Base-by-base conservation (phyloP, 2,888 invertebrate species). In the Schizotus pectinicornis region DNA sequence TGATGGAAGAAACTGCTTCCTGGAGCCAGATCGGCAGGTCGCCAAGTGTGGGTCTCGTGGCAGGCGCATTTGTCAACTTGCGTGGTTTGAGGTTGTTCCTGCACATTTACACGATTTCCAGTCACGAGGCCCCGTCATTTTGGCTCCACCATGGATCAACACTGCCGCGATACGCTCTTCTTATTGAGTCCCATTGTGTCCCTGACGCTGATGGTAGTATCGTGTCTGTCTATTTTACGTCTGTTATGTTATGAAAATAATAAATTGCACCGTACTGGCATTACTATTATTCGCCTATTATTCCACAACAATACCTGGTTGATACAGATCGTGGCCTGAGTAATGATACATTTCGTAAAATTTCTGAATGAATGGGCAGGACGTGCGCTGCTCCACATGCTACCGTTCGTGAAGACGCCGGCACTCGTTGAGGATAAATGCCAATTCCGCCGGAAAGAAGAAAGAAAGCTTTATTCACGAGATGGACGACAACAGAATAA, bases 221-320 rank as follows among this genome's bases (percentile, higher is more conserved):
- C 56, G 56, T 56, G 56, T 52, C 53, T 58, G 34, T 42, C 41
- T 35, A 58, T 45, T 58, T 58, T 48, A 58, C 53, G 49, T 53
- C 58, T 48, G 58, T 54, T 58, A 58, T 58, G 53, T 54, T 54
- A 53, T 54, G 53, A 45, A 58, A 58, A 58, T 58, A 58, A 58
- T 58, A 58, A 58, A 58, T 58, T 58, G 58, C 53, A 58, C 43
- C 49, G 53, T 53, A 48, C 49, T 47, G 45, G 51, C 43, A 41
- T 48, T 36, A 42, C 43, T 34, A 58, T 53, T 58, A 58, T 54
- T 58, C 53, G 35, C 42, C 53, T 54, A 58, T 58, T 58, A 58
- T 58, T 14, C 58, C 46, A 47, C 48, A 58, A 58, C 58, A 58
- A 58, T 58, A 45, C 43, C 32, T 31, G 36, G 41, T 53, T 53